phyloP scores from a whole-genome alignment of 53 echinoderm and acorn worm species.

The Echinometra lucunter region DNA sequence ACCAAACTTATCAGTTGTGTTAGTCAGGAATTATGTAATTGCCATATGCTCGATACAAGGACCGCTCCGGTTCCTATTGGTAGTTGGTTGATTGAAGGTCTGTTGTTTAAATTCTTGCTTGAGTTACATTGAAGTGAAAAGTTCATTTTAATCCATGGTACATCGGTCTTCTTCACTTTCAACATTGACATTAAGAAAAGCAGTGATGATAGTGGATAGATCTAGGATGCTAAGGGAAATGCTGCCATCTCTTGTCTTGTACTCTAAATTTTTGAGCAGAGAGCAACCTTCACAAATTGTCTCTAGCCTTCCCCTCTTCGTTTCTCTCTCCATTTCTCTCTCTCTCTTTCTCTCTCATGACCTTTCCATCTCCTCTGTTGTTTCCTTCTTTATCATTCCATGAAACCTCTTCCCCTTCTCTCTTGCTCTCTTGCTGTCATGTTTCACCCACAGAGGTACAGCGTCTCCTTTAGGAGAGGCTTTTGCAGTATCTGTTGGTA shows the following conservation, averaged over 20 bases:
- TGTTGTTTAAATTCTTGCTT: no score
- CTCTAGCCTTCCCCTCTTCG: background rate
- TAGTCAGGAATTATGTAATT: no score
- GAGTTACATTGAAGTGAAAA: no score
- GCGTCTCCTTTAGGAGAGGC: no score
- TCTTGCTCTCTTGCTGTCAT: background rate
- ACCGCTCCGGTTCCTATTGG: no score
- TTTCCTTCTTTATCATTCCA: background rate
- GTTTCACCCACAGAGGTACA: no score
- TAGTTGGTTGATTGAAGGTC: no score
- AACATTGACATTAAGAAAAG: background rate
- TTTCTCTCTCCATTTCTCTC: background rate
- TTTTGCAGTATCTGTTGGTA: no score
- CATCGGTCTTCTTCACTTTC: no score
- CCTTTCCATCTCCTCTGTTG: background rate
- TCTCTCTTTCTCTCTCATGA: background rate
- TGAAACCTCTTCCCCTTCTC: background rate
- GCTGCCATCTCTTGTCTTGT: conserved; percentile 11
- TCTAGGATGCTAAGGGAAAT: background rate
- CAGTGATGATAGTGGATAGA: background rate
- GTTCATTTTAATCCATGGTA: no score
- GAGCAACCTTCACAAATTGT: background rate
- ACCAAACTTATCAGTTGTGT: no score
- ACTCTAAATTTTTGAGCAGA: background rate
- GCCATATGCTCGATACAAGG: no score